Percentiles rank a stretch among this genome's conserved stretches.
Conservation (phyloP, 2,888 invertebrate genomes). For the Heteromyza rotundicornis region DNA sequence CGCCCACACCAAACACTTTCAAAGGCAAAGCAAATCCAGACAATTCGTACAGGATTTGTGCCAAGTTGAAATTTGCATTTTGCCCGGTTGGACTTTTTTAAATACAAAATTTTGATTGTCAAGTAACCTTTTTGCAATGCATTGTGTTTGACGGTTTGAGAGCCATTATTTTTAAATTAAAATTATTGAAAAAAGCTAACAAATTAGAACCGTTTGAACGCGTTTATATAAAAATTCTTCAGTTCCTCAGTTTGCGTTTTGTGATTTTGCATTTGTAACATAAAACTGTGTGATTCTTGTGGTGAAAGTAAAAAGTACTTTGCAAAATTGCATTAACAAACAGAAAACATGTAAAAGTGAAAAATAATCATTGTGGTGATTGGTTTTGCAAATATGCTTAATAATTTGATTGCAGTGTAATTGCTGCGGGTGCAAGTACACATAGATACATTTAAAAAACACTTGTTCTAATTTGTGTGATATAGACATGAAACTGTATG, state of each 20-base stretch:
- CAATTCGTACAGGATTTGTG: constrained; percentile 58
- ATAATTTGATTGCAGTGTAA: constrained; percentile 23
- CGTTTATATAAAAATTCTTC: too few relatives aligned
- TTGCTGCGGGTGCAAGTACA: constrained; percentile 33
- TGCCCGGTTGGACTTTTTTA: too few relatives aligned
- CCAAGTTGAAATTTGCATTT: constrained; percentile 56
- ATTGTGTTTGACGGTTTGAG: constrained; percentile 52
- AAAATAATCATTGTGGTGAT: too few relatives aligned
- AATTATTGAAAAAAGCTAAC: constrained; percentile 35
- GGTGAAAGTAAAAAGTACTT: too few relatives aligned
- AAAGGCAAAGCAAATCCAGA: constrained; percentile 50
- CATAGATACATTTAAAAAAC: constrained; percentile 3
- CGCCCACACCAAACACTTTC: constrained; percentile 48
- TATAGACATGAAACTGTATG: constrained; percentile 39
- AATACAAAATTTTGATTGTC: too few relatives aligned
- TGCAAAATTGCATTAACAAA: too few relatives aligned
- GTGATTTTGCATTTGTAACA: too few relatives aligned
- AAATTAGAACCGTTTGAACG: constrained; percentile 46
- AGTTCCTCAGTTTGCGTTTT: too few relatives aligned
- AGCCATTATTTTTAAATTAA: constrained; percentile 39
- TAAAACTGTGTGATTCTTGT: too few relatives aligned
- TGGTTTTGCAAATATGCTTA: too few relatives aligned
- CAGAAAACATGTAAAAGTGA: too few relatives aligned
- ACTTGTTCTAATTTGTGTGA: constrained; percentile 43
- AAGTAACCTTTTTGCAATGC: constrained; percentile 49